phyloP scores from a whole-genome alignment of 2,888 invertebrate genomes.

The Latrodectus elegans region DNA sequence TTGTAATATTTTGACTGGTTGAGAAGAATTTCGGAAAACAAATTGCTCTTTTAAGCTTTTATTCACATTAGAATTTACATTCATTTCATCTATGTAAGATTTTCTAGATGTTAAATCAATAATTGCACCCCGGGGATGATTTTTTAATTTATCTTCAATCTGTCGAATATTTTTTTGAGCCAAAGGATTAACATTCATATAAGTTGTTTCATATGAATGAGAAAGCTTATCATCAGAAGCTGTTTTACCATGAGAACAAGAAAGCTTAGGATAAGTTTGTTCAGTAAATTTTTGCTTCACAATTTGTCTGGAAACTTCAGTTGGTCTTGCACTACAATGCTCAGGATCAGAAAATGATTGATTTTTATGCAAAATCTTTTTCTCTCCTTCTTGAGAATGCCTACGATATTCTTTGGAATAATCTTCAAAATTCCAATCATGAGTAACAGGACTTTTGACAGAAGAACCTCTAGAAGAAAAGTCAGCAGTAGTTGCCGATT shows the following conservation, averaged over 20 bases:
- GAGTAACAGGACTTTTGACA: slow-evolving; percentile 19
- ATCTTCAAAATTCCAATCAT: slow-evolving; percentile 51
- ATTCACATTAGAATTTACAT: slow-evolving; percentile 10
- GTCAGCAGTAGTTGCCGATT: not conserved
- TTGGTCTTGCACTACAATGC: slow-evolving; percentile 28
- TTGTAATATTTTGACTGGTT: slow-evolving; percentile 53
- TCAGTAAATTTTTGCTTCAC: slow-evolving; percentile 53
- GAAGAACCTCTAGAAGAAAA: not conserved
- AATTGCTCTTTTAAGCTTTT: slow-evolving; percentile 4
- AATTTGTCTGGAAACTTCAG: slow-evolving; percentile 39
- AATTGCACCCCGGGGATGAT: slow-evolving; percentile 68
- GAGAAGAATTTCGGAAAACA: slow-evolving; percentile 50
- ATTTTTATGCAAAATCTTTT: slow-evolving; percentile 44
- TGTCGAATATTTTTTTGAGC: slow-evolving; percentile 67
- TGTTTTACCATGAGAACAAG: slow-evolving; percentile 47
- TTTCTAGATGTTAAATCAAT: slow-evolving; percentile 69
- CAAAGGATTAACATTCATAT: slow-evolving; percentile 59
- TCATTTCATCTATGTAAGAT: slow-evolving; percentile 65
- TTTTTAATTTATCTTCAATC: slow-evolving; percentile 66
- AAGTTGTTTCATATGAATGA: slow-evolving; percentile 44
- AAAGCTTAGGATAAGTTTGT: slow-evolving; percentile 54
- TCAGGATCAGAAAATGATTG: slow-evolving; percentile 63
- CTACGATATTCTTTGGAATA: slow-evolving; percentile 34
- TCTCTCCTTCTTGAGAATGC: slow-evolving; percentile 53
- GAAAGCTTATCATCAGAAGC: slow-evolving; percentile 42